These are phyloP conservation scores for Sweltsa coloradensis DNA, from an alignment of 1,140 invertebrate species.

Conservation along the genomic window DNA sequence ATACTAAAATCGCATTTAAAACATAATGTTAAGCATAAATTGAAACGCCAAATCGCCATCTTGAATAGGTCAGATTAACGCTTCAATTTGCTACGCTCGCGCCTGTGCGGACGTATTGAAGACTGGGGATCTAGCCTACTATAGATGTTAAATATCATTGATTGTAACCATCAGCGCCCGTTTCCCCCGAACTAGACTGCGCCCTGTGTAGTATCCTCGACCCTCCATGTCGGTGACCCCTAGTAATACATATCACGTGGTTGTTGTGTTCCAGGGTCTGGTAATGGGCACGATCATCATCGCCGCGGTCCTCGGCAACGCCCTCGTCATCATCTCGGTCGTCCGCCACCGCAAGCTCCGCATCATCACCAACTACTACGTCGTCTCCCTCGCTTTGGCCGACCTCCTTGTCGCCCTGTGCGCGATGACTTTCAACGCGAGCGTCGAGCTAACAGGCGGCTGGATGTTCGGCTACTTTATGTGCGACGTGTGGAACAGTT, in stretches of 20 bases:
- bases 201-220: constrained; percentile 14
- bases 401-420: constrained; percentile 85
- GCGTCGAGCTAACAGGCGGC: constrained; percentile 60
- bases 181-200: constrained; percentile 21
- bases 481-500: constrained; percentile 90
- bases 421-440: constrained; percentile 93
- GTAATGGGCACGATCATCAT: constrained; percentile 74
- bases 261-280: constrained; percentile 54
- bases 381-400: constrained; percentile 83
- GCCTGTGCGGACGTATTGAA: too few relatives aligned
- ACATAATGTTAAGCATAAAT: too few relatives aligned
- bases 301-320: constrained; percentile 76
- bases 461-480: constrained; percentile 83
- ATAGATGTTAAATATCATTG: too few relatives aligned
- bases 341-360: constrained; percentile 57
- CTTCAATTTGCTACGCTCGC: too few relatives aligned
- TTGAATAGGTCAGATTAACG: too few relatives aligned
- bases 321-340: constrained; percentile 69
- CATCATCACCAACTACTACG: constrained; percentile 89
- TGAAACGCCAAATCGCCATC: too few relatives aligned
- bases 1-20: neutral
- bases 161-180: neutral
- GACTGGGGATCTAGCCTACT: too few relatives aligned
- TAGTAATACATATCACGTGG: constrained; percentile 30
- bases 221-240: constrained; percentile 23